These are phyloP conservation scores for Trichosurus vulpecula DNA, from an alignment of 2,797 vertebrate species.

Conservation along the genomic window DNA sequence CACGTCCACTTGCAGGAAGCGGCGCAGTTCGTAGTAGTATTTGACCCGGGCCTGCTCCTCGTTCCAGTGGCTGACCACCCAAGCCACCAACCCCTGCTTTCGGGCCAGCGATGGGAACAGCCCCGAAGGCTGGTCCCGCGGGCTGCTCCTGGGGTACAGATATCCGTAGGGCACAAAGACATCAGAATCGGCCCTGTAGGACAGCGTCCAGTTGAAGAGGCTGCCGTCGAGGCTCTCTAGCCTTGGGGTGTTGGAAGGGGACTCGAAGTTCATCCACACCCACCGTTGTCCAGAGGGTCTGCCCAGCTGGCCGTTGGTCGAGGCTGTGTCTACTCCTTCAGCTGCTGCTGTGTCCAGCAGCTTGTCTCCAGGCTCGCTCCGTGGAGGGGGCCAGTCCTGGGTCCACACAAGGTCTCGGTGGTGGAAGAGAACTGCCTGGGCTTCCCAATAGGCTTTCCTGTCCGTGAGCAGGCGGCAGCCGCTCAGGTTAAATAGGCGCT, in stretches of 20 bases:
- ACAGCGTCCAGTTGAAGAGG: conserved; percentile 94
- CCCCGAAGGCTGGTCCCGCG: conserved; percentile 63
- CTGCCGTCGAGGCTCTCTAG: conserved; percentile 82
- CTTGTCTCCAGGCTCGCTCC: not conserved
- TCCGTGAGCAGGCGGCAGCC: conserved; percentile 82
- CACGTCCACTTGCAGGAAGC: conserved; percentile 88
- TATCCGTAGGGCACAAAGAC: conserved; percentile 93
- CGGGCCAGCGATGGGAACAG: conserved; percentile 71
- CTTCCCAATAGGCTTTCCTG: conserved; percentile 74
- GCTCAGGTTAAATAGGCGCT: conserved; percentile 73
- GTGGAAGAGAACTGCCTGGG: conserved; percentile 85
- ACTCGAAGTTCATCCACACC: conserved; percentile 99
- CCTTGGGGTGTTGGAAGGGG: conserved; percentile 87
- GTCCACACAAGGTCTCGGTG: conserved; percentile 83
- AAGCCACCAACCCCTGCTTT: conserved; percentile 88
- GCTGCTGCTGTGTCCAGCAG: not conserved
- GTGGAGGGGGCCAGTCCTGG: conserved; percentile 62
- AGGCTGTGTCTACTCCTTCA: not conserved
- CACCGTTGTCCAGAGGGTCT: conserved; percentile 90
- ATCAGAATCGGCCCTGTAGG: conserved; percentile 91
- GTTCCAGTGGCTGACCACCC: conserved; percentile 96
- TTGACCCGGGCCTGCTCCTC: conserved; percentile 89
- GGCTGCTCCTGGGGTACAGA: conserved; percentile 79
- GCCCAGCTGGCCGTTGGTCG: conserved; percentile 58
- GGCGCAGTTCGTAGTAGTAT: conserved; percentile 87